Evolutionary conservation across 2,113 vertebrate genomes (phyloP).

Genomic region (Montifringilla adamsi): DNA sequence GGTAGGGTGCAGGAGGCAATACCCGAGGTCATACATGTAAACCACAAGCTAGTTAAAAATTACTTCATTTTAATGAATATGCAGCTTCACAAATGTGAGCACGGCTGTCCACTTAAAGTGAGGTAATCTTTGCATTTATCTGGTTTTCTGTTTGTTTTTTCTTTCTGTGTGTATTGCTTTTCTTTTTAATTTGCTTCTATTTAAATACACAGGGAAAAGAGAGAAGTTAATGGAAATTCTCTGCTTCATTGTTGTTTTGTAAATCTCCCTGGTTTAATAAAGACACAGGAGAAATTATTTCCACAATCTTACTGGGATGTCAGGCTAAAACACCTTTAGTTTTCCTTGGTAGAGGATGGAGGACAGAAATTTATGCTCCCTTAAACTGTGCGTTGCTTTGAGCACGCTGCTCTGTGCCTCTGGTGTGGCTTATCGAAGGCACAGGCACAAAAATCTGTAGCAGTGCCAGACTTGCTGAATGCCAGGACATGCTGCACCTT

Average conservation of each 20-base stretch:
- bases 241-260: not conserved
- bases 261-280: not conserved
- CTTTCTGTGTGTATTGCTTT: not conserved
- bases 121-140: not conserved
- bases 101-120: not conserved
- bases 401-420: not conserved
- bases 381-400: not conserved
- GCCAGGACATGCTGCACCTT: slow-evolving; percentile 20
- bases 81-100: not conserved
- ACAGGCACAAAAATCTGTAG: not conserved
- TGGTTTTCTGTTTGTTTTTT: not conserved
- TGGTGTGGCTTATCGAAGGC: not conserved
- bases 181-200: not conserved
- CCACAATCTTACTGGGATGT: not conserved
- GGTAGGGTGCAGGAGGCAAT: not conserved
- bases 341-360: not conserved
- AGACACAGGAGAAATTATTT: not conserved
- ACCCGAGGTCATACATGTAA: not conserved
- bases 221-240: not conserved
- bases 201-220: not conserved
- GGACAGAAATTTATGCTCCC: not conserved
- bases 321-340: not conserved
- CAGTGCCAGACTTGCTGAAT: not conserved
- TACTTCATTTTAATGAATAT: not conserved
- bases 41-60: not conserved